Base-by-base conservation (phyloP, 1,140 invertebrate genomes). In the Zaprionus davidi region DNA sequence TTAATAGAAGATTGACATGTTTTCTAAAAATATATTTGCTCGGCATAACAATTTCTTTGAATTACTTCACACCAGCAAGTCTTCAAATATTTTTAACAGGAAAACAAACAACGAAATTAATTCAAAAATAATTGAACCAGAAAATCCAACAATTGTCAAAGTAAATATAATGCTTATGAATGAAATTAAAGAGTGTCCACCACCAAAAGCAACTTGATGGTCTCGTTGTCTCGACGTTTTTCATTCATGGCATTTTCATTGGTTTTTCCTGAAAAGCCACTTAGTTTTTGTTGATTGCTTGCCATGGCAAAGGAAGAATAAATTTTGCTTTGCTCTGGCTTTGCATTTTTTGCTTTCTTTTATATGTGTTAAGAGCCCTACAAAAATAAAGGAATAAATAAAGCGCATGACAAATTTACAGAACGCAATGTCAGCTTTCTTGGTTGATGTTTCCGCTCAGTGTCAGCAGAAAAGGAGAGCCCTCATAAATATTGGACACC, bases 371-470 rank as follows among this genome's bases (percentile, higher is more conserved):
- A n/a, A 44, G 41, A 44, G n/a, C n/a, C 13, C 28, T 5, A 7
- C 12, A 65, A 58, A 31, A 65, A 76, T n/a, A 65, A 56, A 67
- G 2, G 41, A 76, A 85, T 70, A 82, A 82, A 76, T 72, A 73
- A 80, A 26, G 66, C 58, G 60, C 34, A 44, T 79, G 71, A 82
- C 78, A 76, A 87, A 74, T 80, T 72, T 75, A 55, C 64, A 87
- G 82, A 72, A 51, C 71, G 77, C 76, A 70, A 72, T 88, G 80
- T 88, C 84, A 75, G 73, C 74, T 38, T 58, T 17, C 31, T 58
- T n/a, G 6, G 41, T 58, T 36, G 5, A 28, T 31, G 15, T 44
- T 46, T 12, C 26, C 28, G 34, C 44, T 66, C 64, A 49, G 51
- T 34, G 20, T 26, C 31, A 55, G 62, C 46, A 24, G 22, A 64